A percentile compares a stretch with the other conserved stretches of the same genome.
phyloP scores from a whole-genome alignment of 2,888 invertebrate species.

The Rhagium mordax region DNA sequence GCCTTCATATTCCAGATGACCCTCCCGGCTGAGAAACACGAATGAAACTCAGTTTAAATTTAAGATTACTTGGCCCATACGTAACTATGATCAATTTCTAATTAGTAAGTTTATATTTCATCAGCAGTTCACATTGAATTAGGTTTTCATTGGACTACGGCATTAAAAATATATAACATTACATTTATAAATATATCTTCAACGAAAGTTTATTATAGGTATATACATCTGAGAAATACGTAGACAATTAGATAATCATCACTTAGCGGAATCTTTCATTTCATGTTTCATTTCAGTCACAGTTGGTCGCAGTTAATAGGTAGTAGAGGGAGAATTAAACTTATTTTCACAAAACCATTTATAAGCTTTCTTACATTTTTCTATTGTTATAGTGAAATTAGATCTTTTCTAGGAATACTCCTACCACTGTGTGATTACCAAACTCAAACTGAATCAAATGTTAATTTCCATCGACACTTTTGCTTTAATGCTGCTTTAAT shows the following conservation, averaged over 20 bases:
- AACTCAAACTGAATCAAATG: too few species aligned
- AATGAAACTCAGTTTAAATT: background rate
- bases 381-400: too few species aligned
- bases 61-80: background rate
- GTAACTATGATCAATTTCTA: background rate
- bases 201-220: conserved; percentile 19
- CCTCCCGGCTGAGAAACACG: background rate
- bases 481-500: too few species aligned
- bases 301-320: too few species aligned
- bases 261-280: background rate
- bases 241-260: conserved; percentile 13
- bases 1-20: too few species aligned
- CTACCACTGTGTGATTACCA: too few species aligned
- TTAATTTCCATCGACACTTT: too few species aligned
- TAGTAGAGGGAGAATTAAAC: too few species aligned
- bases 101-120: background rate
- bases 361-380: too few species aligned
- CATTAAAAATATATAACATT: conserved; percentile 5
- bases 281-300: too few species aligned
- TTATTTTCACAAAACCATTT: too few species aligned
- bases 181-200: conserved; percentile 11
- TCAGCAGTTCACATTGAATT: background rate
- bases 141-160: conserved; percentile 6
- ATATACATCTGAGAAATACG: conserved; percentile 15
- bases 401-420: too few species aligned